Conservation (phyloP, 2,113 vertebrate genomes). For the Bombycilla garrulus region DNA sequence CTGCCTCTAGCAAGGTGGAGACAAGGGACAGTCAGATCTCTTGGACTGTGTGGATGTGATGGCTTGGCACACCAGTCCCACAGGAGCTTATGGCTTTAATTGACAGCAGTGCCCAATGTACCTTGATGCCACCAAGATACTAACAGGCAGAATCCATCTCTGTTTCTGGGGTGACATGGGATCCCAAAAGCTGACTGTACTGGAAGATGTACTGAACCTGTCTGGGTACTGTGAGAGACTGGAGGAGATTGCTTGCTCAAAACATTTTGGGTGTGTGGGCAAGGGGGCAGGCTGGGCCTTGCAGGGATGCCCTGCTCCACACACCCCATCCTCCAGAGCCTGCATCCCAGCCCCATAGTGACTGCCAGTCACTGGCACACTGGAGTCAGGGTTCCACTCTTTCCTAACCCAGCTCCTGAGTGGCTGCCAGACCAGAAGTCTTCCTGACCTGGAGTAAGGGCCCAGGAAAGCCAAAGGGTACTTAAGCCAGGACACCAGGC, state of each 20-base stretch:
- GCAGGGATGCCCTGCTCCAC: background rate
- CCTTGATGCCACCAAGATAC: background rate
- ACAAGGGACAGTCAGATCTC: background rate
- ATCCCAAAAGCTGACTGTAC: background rate
- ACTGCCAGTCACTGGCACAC: background rate
- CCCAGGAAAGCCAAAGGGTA: background rate
- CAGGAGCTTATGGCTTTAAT: background rate
- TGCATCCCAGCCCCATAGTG: background rate
- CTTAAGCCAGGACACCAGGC: background rate
- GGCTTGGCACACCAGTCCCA: background rate
- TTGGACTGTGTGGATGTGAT: background rate
- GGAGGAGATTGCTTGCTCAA: background rate
- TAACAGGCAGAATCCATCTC: background rate
- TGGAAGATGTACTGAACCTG: background rate
- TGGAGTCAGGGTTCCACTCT: background rate
- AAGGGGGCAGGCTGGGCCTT: background rate
- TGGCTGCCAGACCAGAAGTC: background rate
- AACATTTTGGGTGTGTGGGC: rapidly evolving
- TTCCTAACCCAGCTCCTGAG: background rate
- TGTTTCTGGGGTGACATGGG: background rate
- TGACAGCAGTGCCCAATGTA: background rate
- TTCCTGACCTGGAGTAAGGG: background rate
- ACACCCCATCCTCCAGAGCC: background rate
- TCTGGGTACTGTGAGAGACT: background rate
- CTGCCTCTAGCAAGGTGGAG: background rate